Evolutionary conservation across 92 coral and sea anemone species (phyloP).

Genomic region (Paramuricea clavata): DNA sequence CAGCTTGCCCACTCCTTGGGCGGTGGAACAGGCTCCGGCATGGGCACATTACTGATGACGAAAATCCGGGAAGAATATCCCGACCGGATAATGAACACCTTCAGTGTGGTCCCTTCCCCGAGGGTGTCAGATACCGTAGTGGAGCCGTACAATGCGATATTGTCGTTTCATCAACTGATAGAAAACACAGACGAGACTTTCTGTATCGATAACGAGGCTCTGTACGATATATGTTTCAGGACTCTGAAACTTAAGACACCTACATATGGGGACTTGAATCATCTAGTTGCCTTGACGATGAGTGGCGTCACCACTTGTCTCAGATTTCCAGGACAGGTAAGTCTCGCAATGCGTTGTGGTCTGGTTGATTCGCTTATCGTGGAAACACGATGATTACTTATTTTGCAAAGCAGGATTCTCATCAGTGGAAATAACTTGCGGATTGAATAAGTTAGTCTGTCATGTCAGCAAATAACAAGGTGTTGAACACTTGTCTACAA

Average conservation of each 20-base stretch:
- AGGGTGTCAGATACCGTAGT: constrained; percentile 94
- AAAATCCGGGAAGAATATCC: constrained; percentile 93
- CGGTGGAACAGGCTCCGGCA: constrained; percentile 93
- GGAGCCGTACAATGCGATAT: constrained; percentile 95
- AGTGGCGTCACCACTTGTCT: constrained; percentile 89
- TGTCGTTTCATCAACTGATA: constrained; percentile 88
- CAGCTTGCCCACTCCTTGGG: constrained; percentile 93
- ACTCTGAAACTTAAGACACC: constrained; percentile 81
- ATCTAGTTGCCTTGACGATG: constrained; percentile 83
- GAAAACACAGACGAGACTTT: constrained; percentile 87
- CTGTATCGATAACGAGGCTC: constrained; percentile 88
- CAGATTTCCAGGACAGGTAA: constrained; percentile 86
- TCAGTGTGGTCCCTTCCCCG: constrained; percentile 91
- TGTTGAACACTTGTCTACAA: too few species aligned
- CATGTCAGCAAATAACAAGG: too few species aligned
- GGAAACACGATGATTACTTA: too few species aligned
- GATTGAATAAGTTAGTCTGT: too few species aligned
- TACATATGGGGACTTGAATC: constrained; percentile 85
- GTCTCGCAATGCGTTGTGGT: neutral
- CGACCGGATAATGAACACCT: constrained; percentile 86
- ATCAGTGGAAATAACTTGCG: too few species aligned
- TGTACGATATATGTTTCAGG: constrained; percentile 84
- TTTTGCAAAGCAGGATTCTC: too few species aligned
- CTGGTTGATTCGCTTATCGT: too few species aligned
- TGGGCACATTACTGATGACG: constrained; percentile 87